Evolutionary conservation across 2,113 vertebrate species (phyloP).

Genomic region (Nansenia antarctica): DNA sequence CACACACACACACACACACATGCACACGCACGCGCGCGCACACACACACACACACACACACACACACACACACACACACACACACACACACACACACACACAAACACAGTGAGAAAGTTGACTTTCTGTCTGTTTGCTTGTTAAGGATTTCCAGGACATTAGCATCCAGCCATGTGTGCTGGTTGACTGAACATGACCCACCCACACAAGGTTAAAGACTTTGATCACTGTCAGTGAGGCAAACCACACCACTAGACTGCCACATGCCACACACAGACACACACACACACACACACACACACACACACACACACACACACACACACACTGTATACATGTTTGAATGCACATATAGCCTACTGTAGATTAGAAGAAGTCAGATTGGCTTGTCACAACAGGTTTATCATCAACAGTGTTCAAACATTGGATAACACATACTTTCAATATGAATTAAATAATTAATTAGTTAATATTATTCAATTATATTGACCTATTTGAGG

Average conservation of each 20-base stretch:
- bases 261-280: background rate
- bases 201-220: slow-evolving; percentile 25
- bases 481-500: slow-evolving; percentile 49
- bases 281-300: slow-evolving; percentile 18
- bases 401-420: background rate
- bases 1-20: slow-evolving; percentile 1
- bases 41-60: background rate
- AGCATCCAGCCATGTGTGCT: slow-evolving; percentile 38
- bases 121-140: slow-evolving; percentile 22
- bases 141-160: slow-evolving; percentile 67
- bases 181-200: slow-evolving; percentile 36
- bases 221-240: slow-evolving; percentile 48
- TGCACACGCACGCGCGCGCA: background rate
- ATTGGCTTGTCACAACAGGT: background rate
- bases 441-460: slow-evolving; percentile 12
- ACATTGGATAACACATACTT: slow-evolving; percentile 9
- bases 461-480: slow-evolving; percentile 31
- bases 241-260: background rate
- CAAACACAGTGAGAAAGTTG: slow-evolving; percentile 14
- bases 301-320: background rate
- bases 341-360: background rate
- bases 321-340: background rate
- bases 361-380: background rate
- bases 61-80: background rate
- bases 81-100: slow-evolving; percentile 2